A percentile compares a stretch with the other conserved stretches of the same genome.
Conservation (phyloP, 2,888 invertebrate species). For the Cosmia trapezina region DNA sequence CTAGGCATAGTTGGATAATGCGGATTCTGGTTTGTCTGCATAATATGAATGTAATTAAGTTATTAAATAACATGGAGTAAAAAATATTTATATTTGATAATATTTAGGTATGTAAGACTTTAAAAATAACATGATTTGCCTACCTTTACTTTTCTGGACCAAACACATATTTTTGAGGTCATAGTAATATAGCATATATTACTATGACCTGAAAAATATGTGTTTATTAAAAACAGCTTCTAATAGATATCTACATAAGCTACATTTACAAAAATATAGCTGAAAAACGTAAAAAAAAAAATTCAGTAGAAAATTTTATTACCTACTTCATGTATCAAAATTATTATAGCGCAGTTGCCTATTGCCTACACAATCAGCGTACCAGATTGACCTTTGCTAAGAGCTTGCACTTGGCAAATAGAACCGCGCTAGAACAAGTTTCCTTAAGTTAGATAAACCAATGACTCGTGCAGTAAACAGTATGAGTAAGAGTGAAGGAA, state of each 20-base stretch:
- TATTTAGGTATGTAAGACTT: constrained; percentile 3
- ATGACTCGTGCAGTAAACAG: constrained; percentile 70
- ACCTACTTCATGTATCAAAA: constrained; percentile 3
- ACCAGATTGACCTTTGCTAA: constrained; percentile 45
- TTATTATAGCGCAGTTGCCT: constrained; percentile 10
- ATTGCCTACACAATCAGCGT: constrained; percentile 30
- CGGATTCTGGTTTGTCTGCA: constrained; percentile 39
- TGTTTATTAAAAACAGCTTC: constrained; percentile 8
- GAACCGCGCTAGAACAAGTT: constrained; percentile 60
- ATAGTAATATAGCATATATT: too few species aligned
- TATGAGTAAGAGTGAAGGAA: constrained; percentile 82
- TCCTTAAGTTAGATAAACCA: constrained; percentile 65
- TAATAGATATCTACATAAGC: background rate
- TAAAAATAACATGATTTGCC: background rate
- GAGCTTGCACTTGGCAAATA: constrained; percentile 53
- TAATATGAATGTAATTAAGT: constrained; percentile 46
- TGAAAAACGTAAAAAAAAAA: background rate
- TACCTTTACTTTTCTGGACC: background rate
- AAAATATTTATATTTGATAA: constrained; percentile 13
- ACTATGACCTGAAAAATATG: too few species aligned
- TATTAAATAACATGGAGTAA: constrained; percentile 43
- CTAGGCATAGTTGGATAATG: constrained; percentile 29
- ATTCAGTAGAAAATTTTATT: background rate
- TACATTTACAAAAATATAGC: background rate
- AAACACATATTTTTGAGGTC: background rate